phyloP scores from a whole-genome alignment of 2,888 invertebrate genomes.

The Folsomia manolachei region DNA sequence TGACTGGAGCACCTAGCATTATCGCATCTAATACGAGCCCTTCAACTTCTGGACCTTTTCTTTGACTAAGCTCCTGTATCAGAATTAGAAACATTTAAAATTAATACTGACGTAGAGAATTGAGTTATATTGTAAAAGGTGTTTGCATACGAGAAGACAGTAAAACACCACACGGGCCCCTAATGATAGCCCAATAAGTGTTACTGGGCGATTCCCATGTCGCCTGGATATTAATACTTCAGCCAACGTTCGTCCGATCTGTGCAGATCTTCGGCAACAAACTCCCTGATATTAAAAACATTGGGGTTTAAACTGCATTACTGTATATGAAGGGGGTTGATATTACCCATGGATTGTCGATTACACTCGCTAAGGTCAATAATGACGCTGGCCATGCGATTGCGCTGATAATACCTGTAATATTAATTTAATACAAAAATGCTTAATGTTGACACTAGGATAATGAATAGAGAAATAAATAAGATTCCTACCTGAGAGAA shows the following conservation, averaged over 20 bases:
- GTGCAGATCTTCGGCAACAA: conserved; percentile 61
- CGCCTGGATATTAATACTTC: conserved; percentile 60
- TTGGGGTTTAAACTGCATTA: conserved; percentile 17
- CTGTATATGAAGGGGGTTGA: background rate
- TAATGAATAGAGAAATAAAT: background rate
- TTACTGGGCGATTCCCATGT: conserved; percentile 63
- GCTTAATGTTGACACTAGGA: too few relatives aligned
- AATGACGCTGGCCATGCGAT: conserved; percentile 66
- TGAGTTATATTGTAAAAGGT: background rate
- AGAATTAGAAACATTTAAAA: conserved; percentile 22
- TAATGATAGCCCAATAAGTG: conserved; percentile 65
- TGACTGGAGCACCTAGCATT: conserved; percentile 64
- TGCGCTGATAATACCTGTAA: too few relatives aligned
- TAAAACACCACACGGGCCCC: conserved; percentile 68
- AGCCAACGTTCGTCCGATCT: conserved; percentile 64
- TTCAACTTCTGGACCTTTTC: conserved; percentile 58
- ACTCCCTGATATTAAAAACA: conserved; percentile 55
- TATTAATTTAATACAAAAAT: background rate
- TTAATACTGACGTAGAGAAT: too few relatives aligned
- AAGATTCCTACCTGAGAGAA: conserved; percentile 58
- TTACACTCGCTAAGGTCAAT: conserved; percentile 59
- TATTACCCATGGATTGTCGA: conserved; percentile 64
- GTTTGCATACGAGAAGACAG: conserved; percentile 61
- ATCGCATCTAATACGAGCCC: conserved; percentile 66
- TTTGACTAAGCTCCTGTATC: conserved; percentile 56